Evolutionary conservation across 2,888 invertebrate species (phyloP), one percentile per base, ranked within the genome.

Genomic region (Globia sparganii): DNA sequence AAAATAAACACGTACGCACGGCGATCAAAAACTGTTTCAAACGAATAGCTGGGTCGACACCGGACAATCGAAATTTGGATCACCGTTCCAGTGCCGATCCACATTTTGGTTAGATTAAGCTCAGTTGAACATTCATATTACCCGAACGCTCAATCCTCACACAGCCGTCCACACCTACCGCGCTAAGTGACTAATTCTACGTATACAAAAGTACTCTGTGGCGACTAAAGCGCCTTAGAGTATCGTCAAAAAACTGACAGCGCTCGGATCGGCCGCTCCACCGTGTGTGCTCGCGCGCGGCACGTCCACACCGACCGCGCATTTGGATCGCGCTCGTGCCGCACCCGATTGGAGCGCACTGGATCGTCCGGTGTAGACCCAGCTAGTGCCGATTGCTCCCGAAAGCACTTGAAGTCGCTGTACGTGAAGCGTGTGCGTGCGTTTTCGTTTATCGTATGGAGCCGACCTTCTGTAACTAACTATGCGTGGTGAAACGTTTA

Each of bases 401-500:
- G 18, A 31, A 18, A 43, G 18, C 6, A 5, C 15, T 46, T 59
- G 15, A 11, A 28, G 15, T 56, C 28, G 0, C 8, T 37, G 28
- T 58, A n/a, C 15, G 0, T 25, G n/a, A 34, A 58, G 0, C 6
- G 3, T 61, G 31, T 40, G 46, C 15, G 21, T 34, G 5, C 9
- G 4, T 4, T 28, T 28, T n/a, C 1, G 0, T 9, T 9, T 1
- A 4, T 15, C n/a, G 13, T 46, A 21, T 8, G 25, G 2, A 80
- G 11, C 3, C 1, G 5, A 28, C 13, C 59, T 80, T 59, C 78
- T 80, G 11, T 2, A 18, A 1, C 1, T 6, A 15, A 43, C 31
- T 6, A 4, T 34, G 11, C 9, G 6, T 15, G 28, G 11, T 37
- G 28, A 78, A 72, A 72, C 46, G 28, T 31, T 78, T 65, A 80